Percentiles rank a stretch among this genome's conserved stretches.
Evolutionary conservation across 30 jellyfish, hydroid and myxozoan genomes (phyloP).

Genomic region (Phacellophora camtschatica): DNA sequence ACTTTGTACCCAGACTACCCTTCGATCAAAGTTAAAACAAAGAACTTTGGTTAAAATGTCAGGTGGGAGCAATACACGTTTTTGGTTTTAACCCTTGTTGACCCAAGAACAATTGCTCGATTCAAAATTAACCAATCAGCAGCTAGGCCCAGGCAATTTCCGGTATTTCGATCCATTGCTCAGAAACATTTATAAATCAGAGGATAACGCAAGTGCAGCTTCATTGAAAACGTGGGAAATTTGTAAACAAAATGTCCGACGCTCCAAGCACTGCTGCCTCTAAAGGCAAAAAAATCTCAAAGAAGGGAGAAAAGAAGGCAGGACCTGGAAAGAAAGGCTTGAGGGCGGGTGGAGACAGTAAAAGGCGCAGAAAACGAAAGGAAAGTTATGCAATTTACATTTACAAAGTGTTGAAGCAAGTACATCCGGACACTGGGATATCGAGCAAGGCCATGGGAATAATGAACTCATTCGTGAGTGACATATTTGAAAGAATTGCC

Average conservation of each 20-base stretch:
- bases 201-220: no score
- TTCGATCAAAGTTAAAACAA: no score
- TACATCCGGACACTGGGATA: constrained; percentile 95
- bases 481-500: constrained; percentile 96
- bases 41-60: no score
- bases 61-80: background rate
- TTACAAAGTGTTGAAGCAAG: constrained; percentile 95
- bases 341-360: constrained; percentile 35
- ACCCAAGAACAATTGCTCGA: no score
- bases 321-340: constrained; percentile 72
- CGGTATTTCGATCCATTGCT: constrained; percentile 65
- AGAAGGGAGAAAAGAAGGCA: constrained; percentile 79
- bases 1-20: no score
- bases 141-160: constrained; percentile 49
- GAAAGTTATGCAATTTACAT: constrained; percentile 89
- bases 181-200: no score
- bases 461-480: constrained; percentile 95
- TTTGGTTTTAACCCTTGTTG: no score
- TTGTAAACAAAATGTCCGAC: constrained; percentile 64
- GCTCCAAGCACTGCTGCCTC: constrained; percentile 51
- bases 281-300: constrained; percentile 68
- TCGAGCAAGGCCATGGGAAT: constrained; percentile 98
- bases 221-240: background rate
- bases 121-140: constrained; percentile 28
- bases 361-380: constrained; percentile 60